These are phyloP conservation scores for Hartigia nigra DNA, from an alignment of 2,888 invertebrate species.

Conservation along the genomic window DNA sequence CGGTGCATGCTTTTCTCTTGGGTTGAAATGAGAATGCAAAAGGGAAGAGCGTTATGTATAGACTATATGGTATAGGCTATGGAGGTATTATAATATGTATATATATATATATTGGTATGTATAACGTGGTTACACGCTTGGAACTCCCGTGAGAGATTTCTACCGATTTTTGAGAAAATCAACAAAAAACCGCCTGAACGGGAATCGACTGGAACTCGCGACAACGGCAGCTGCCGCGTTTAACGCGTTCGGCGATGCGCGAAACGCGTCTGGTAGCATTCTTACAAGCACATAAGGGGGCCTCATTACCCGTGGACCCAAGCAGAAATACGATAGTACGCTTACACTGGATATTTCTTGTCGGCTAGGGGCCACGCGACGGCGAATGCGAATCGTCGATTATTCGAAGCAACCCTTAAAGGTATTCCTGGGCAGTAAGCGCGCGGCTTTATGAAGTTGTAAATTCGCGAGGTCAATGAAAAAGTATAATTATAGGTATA, in stretches of 20 bases:
- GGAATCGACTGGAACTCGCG: constrained; percentile 21
- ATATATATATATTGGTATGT: not conserved
- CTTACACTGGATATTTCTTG: constrained; percentile 20
- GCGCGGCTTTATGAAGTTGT: not conserved
- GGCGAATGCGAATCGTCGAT: constrained; percentile 33
- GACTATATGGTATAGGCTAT: not conserved
- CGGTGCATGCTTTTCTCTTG: not conserved
- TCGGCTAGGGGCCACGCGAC: constrained; percentile 22
- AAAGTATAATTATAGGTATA: not conserved
- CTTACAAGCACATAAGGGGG: constrained; percentile 46
- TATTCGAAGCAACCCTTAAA: constrained; percentile 15
- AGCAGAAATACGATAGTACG: constrained; percentile 43
- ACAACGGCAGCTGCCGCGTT: constrained; percentile 48
- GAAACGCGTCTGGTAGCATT: constrained; percentile 57
- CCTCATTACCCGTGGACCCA: constrained; percentile 43
- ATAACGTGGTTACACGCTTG: not conserved
- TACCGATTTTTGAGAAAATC: not conserved
- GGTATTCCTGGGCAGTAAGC: not conserved
- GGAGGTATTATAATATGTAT: too few species aligned
- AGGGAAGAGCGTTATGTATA: not conserved
- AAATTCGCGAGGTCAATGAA: not conserved
- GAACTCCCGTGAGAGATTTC: not conserved
- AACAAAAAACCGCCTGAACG: not conserved
- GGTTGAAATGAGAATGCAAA: not conserved
- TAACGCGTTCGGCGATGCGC: constrained; percentile 52